Conservation (phyloP, 2,888 invertebrate species). For the Caenorhabditis sp. region DNA sequence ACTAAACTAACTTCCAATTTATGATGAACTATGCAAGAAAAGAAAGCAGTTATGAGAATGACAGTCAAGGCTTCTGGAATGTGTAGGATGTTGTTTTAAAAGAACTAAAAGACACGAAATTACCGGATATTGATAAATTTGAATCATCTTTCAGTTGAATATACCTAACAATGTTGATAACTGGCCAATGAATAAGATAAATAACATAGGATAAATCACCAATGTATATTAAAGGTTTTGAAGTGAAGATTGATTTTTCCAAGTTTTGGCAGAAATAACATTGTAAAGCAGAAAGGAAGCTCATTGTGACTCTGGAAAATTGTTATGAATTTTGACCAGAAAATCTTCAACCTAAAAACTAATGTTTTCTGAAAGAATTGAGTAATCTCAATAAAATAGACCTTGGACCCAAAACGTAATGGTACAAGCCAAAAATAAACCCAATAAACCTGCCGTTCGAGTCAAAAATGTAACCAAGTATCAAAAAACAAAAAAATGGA, state of each 20-base stretch:
- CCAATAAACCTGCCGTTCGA: no score
- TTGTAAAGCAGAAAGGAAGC: background rate
- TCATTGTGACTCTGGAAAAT: background rate
- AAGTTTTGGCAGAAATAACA: background rate
- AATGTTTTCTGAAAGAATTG: no score
- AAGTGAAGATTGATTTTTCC: conserved; percentile 11
- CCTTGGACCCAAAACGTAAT: no score
- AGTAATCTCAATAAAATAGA: no score
- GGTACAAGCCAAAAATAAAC: no score
- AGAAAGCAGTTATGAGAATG: background rate
- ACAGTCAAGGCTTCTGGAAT: conserved; percentile 16
- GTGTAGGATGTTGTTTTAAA: no score
- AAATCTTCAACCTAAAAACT: no score
- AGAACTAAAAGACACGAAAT: no score
- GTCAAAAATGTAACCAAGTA: no score
- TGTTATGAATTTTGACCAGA: no score
- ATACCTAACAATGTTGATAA: conserved; percentile 33
- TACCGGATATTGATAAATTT: background rate
- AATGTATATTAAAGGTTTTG: conserved; percentile 10
- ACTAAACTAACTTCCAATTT: conserved; percentile 12
- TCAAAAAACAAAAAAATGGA: no score
- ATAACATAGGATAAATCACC: conserved; percentile 34
- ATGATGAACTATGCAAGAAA: conserved; percentile 20
- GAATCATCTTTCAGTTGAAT: conserved; percentile 18
- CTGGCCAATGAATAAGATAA: conserved; percentile 43